Base-by-base conservation (phyloP, 1,140 invertebrate genomes). In the Drosophila rufa region DNA sequence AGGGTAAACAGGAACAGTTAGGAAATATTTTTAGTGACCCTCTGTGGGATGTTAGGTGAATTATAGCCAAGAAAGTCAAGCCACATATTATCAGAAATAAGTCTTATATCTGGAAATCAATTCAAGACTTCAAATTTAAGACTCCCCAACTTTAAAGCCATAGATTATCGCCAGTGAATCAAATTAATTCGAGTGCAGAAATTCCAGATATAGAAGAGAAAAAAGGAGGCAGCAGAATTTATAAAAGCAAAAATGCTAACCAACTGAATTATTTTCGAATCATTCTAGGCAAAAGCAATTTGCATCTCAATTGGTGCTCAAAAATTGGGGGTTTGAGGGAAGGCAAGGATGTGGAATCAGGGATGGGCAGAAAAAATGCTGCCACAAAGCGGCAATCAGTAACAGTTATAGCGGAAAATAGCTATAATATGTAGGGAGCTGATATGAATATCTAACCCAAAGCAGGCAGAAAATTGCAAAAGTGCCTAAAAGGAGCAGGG, bases 371-470 rank as follows among this genome's bases (percentile, higher is more conserved):
- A 33, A 57, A 42, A 57, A 42, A 79, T 79, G 79, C 68, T 78
- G 66, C 65, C 81, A 74, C 85, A 90, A 85, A 79, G 82, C 81
- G 75, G 85, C 85, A 90, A 90, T 90, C 86, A 82, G 85, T 85
- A 79, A 70, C 81, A 90, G 79, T 84, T 90, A 90, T 90, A 90
- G 85, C 85, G 85, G 78, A 90, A 90, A 90, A 90, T 90, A 69
- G 78, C 81, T 82, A 79, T 90, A 90, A 90, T 90, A 90, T 89
- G 81, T 79, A 68, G 68, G 66, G 43, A 51, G 67, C 81, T 90
- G 85, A 90, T 90, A 90, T 79, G 81, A 90, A 90, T 90, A 85
- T 84, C 70, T 76, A 79, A 75, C 71, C 78, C 81, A 75, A 81
- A 81, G 75, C 42, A 79, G 80, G 70, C 80, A 90, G 69, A 84